phyloP scores from a whole-genome alignment of 2,113 vertebrate genomes.

The Apodemus sylvaticus region DNA sequence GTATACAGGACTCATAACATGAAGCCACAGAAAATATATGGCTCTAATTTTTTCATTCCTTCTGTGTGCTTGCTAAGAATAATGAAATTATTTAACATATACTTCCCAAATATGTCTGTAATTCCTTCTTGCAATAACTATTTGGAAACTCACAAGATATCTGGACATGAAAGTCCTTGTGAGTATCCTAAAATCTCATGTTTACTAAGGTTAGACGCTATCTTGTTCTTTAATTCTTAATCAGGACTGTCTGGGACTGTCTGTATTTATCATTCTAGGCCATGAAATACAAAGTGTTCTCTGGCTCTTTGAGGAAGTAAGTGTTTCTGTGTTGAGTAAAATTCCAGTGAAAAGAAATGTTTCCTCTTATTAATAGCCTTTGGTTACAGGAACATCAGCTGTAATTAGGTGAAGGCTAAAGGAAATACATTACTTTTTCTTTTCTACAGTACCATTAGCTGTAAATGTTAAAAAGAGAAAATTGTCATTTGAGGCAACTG shows the following conservation, averaged over 20 bases:
- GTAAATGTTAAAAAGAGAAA: neutral
- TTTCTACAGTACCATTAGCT: neutral
- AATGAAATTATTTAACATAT: neutral
- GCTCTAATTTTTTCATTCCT: neutral
- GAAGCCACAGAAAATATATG: neutral
- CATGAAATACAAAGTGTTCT: neutral
- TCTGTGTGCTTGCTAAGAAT: neutral
- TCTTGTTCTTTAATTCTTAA: neutral
- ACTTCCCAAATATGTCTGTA: fast-evolving
- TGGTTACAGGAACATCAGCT: neutral
- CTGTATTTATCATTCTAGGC: neutral
- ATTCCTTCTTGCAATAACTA: too few species aligned
- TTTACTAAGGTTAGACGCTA: fast-evolving
- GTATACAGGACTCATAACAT: fast-evolving
- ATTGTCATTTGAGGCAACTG: neutral
- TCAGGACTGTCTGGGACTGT: neutral
- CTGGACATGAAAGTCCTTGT: fast-evolving
- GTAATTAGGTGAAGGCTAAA: neutral
- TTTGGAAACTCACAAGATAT: neutral
- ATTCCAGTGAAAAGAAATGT: neutral
- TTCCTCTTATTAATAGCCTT: neutral
- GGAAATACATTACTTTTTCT: neutral
- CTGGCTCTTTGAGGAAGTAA: neutral
- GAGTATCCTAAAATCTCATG: too few species aligned
- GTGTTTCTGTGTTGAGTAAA: neutral